phyloP scores from a whole-genome alignment of 2,113 vertebrate species.

The Laticauda laticaudata region DNA sequence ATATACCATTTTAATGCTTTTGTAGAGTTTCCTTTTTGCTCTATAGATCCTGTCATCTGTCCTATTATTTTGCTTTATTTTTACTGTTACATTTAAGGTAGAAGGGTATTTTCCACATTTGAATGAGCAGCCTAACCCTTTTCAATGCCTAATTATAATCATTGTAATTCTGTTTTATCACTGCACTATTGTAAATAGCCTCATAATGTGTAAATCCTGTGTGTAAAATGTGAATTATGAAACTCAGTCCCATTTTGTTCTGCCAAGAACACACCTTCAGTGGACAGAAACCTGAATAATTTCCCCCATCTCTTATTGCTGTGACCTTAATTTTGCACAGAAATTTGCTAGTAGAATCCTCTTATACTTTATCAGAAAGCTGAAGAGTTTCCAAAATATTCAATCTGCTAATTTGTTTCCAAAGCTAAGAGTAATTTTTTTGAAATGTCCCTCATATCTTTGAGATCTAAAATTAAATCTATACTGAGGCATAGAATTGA shows the following conservation, averaged over 20 bases:
- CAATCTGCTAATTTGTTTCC: slow-evolving; percentile 34
- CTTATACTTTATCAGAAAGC: slow-evolving; percentile 28
- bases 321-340: not conserved
- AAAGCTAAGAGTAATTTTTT: slow-evolving; percentile 16
- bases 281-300: slow-evolving; percentile 7
- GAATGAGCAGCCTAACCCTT: not conserved
- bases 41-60: not conserved
- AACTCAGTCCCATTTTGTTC: not conserved
- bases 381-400: slow-evolving; percentile 18
- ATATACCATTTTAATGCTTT: not conserved
- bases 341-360: slow-evolving; percentile 46
- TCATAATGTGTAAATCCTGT: not conserved
- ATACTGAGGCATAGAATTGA: no score
- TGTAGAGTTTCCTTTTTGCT: not conserved
- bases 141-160: not conserved
- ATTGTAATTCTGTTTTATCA: not conserved
- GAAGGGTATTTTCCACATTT: not conserved
- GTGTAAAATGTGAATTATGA: not conserved
- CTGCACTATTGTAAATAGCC: not conserved
- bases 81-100: not conserved
- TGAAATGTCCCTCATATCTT: slow-evolving; percentile 37
- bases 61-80: not conserved
- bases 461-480: slow-evolving; percentile 31
- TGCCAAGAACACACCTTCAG: slow-evolving; percentile 7
- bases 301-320: slow-evolving; percentile 17